Percentiles rank a stretch among this genome's conserved stretches.
Evolutionary conservation across 2,888 invertebrate species (phyloP).

Genomic region (Pilophorus perplexus): DNA sequence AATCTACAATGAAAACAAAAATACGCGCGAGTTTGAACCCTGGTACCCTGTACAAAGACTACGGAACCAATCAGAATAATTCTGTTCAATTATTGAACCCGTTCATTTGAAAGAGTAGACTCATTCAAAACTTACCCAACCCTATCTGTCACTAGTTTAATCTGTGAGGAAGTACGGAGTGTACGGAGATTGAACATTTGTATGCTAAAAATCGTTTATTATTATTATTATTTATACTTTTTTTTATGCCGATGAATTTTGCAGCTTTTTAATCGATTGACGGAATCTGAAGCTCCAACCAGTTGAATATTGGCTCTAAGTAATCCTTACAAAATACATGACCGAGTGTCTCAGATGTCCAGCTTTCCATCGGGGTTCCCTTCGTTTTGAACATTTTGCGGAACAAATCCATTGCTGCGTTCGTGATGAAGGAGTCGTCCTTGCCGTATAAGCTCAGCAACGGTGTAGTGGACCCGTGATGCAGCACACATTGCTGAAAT

Average conservation of each 20-base stretch:
- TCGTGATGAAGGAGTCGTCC: constrained; percentile 22
- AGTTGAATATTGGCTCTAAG: constrained; percentile 19
- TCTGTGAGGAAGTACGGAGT: not conserved
- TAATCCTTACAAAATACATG: constrained; percentile 20
- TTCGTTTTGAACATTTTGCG: constrained; percentile 1
- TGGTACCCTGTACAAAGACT: too few species aligned
- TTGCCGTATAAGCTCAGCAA: constrained; percentile 21
- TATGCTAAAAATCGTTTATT: too few species aligned
- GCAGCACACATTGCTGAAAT: constrained; percentile 3
- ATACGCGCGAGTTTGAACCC: too few species aligned
- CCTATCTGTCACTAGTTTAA: too few species aligned
- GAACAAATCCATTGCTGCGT: not conserved
- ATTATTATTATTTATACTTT: not conserved
- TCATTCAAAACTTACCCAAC: too few species aligned
- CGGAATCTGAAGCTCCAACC: not conserved
- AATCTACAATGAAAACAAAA: too few species aligned
- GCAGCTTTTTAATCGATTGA: not conserved
- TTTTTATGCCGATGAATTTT: not conserved
- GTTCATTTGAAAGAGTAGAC: too few species aligned
- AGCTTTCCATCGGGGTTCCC: constrained; percentile 1
- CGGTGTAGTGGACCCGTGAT: not conserved
- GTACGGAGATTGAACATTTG: too few species aligned
- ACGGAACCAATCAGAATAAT: too few species aligned
- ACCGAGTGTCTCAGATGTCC: not conserved
- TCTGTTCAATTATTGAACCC: too few species aligned